These are phyloP conservation scores for Globodera rostochiensis DNA, from an alignment of 1,140 invertebrate genomes.

Conservation along the genomic window DNA sequence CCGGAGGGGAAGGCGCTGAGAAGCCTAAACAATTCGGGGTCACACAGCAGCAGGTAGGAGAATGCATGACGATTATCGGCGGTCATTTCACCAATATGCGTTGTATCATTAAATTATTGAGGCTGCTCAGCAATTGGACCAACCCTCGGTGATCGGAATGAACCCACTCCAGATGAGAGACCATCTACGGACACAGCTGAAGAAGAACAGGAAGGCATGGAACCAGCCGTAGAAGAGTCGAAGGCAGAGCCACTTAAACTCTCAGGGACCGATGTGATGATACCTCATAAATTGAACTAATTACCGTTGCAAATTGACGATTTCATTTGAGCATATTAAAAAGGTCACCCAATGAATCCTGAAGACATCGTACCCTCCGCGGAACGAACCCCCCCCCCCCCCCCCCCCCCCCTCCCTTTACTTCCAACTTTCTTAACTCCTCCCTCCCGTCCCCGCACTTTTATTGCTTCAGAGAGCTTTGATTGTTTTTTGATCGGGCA, in stretches of 20 bases:
- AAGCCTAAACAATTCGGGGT: slow-evolving; percentile 20
- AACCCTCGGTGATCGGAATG: slow-evolving; percentile 11
- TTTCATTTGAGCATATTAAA: not conserved
- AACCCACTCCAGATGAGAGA: slow-evolving; percentile 8
- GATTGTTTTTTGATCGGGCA: too few species aligned
- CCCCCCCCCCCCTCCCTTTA: too few species aligned
- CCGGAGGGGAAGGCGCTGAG: slow-evolving; percentile 10
- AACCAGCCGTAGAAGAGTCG: not conserved
- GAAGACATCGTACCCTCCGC: too few species aligned
- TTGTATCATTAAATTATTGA: not conserved
- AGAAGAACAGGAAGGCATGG: slow-evolving; percentile 21
- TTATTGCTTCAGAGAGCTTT: too few species aligned
- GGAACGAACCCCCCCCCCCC: too few species aligned
- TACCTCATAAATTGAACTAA: not conserved
- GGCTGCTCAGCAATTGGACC: not conserved
- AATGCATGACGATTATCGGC: not conserved
- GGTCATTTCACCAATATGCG: not conserved
- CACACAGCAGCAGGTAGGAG: slow-evolving; percentile 9
- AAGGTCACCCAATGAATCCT: too few species aligned
- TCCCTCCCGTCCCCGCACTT: too few species aligned
- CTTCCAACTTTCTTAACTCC: too few species aligned
- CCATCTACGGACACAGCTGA: slow-evolving; percentile 21
- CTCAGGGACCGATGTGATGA: not conserved
- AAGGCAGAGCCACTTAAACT: not conserved
- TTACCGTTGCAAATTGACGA: not conserved